Evolutionary conservation across 1,140 invertebrate species (phyloP), one percentile per base, ranked within the genome.

Genomic region (Lethrus apterus): DNA sequence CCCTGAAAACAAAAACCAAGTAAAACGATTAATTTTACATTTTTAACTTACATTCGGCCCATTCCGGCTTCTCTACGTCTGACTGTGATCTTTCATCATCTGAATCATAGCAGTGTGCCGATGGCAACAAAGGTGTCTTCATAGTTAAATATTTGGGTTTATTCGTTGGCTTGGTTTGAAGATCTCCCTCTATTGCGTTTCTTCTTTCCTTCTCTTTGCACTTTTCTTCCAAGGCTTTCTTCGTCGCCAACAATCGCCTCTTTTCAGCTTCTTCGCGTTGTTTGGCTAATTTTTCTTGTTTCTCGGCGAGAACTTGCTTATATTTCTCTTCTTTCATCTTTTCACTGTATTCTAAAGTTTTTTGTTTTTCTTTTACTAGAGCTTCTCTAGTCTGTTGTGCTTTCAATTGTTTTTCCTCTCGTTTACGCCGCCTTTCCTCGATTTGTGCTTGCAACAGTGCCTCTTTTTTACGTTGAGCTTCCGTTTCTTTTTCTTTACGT

Each of bases 341-440:
- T 52, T 67, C 44, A 71, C 58, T 60, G 73, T 76, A 56, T 62
- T 75, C 48, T 7, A 35, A 23, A 8, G 2, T 18, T 9, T 68
- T 63, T 34, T 56, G 47, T 46, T 63, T 71, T 32, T 72, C 73
- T 31, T 66, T 73, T 38, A 79, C 76, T 41, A 74, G 70, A 2
- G 67, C 69, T 48, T 78, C 74, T 8, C 75, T 68, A n/a, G 70
- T 69, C 46, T 73, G 65, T 42, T 70, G 74, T 7, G 73, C 78
- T 46, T 74, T 75, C n/a, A n/a, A n/a, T 58, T 79, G 75, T 45
- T 78, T 79, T 41, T 77, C 70, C 48, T 78, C 72, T 1, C 77
- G 65, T 44, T 73, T 73, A 51, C 68, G 73, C n/a, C n/a, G n/a
- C 29, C 19, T 36, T 18, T 76, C 75, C 53, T 79, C 78, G 2